phyloP scores from a whole-genome alignment of 2,888 invertebrate genomes.

The Nematopogon swammerdamellus region DNA sequence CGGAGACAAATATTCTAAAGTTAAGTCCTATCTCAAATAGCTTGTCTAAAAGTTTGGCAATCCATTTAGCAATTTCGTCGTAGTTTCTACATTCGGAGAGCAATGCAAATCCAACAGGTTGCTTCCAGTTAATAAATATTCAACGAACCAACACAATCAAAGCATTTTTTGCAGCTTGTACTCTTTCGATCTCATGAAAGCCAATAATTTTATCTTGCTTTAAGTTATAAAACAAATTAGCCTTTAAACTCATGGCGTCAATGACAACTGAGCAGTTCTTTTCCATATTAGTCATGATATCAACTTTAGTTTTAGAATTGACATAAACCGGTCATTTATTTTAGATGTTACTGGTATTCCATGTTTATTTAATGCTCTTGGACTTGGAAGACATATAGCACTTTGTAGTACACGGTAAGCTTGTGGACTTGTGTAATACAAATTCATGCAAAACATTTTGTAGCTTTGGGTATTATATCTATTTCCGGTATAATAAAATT shows the following conservation, averaged over 20 bases:
- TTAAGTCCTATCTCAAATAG: conserved; percentile 15
- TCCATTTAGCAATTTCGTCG: conserved; percentile 12
- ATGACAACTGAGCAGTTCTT: conserved; percentile 5
- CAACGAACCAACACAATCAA: conserved; percentile 14
- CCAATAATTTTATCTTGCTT: conserved; percentile 8
- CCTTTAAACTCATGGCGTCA: conserved; percentile 7
- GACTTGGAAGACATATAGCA: conserved; percentile 5
- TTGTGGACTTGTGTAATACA: conserved; percentile 8
- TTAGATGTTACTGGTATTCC: neutral
- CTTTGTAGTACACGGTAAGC: conserved; percentile 6
- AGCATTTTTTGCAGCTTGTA: conserved; percentile 12
- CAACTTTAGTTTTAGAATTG: conserved; percentile 1
- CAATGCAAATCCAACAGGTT: conserved; percentile 14
- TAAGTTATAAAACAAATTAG: conserved; percentile 7
- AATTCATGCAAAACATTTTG: conserved; percentile 6
- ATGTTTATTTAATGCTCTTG: conserved; percentile 1
- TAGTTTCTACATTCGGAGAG: conserved; percentile 10
- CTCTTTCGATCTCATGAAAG: conserved; percentile 7
- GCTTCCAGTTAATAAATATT: conserved; percentile 14
- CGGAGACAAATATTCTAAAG: conserved; percentile 14
- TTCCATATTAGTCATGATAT: neutral
- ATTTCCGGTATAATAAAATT: conserved; percentile 1
- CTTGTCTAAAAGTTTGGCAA: conserved; percentile 14
- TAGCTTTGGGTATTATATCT: conserved; percentile 5
- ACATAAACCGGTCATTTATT: conserved; percentile 1